Base-by-base conservation (phyloP, 2,888 invertebrate genomes). In the Chelonus formosanus region DNA sequence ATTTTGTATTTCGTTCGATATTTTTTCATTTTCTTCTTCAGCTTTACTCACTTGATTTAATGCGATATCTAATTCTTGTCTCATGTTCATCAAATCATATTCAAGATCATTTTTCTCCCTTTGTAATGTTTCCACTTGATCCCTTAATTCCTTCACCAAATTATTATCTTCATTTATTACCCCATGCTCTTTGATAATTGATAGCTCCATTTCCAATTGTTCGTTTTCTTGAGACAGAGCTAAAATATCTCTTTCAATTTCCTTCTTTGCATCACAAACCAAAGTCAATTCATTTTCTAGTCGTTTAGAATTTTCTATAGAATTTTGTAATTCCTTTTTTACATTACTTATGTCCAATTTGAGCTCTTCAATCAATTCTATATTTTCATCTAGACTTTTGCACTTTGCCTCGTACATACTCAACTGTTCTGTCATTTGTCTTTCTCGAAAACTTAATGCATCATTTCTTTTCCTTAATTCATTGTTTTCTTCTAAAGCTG, bases 41-140 rank as follows among this genome's bases (percentile, higher is more conserved):
- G 6, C 5, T 5, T 1, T 40, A 40, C 6, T 40, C 6, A 40
- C 6, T 10, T 75, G 70, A n/a, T 68, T 71, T 0, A 87, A 78
- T 3, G 82, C 85, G 55, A 84, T 84, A 40, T 85, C 81, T 5
- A 90, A 82, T 72, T 89, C 88, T 54, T 85, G 85, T 74, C 89
- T 86, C 75, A 89, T 85, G 62, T 86, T 87, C 55, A 86, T 82
- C 56, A 90, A 87, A 82, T 89, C 88, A 56, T 87, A 86, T 76
- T 89, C 88, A 75, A 91, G 85, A 5, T 86, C 86, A 72, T 87
- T 86, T 74, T 89, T 90, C 58, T 91, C 92, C 55, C 71, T 70
- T 31, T 63, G 71, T 0, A 69, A 68, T 3, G 32, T 61, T 3
- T 76, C 73, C 6, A 83, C 62, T 32, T 75, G 75, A 31, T 75